Evolutionary conservation across 35 echinoderm and acorn worm genomes (phyloP).

Genomic region (Apostichopus californicus): DNA sequence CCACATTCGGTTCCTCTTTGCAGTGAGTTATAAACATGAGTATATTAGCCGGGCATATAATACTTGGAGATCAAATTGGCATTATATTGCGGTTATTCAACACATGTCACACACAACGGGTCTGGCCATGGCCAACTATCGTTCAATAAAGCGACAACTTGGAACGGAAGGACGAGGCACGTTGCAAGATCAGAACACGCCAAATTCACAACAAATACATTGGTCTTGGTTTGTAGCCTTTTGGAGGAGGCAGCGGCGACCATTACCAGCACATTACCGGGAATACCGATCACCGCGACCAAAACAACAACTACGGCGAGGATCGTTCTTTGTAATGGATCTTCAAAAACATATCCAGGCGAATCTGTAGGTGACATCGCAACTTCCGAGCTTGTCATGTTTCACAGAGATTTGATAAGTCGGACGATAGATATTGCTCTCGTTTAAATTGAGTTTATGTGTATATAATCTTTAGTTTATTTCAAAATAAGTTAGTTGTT

Average conservation of each 20-base stretch:
- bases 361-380: not conserved
- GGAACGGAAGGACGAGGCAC: conserved; percentile 36
- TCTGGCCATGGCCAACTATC: conserved; percentile 62
- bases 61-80: too few relatives aligned
- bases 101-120: too few relatives aligned
- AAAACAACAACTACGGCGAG: not conserved
- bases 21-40: too few relatives aligned
- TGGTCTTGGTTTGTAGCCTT: conserved; percentile 72
- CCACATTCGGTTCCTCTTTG: too few relatives aligned
- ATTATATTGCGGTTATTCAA: too few relatives aligned
- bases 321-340: conserved; percentile 16
- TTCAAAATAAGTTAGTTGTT: too few relatives aligned
- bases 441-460: too few relatives aligned
- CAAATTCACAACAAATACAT: conserved; percentile 80
- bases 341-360: not conserved
- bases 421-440: too few relatives aligned
- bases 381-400: too few relatives aligned
- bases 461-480: too few relatives aligned
- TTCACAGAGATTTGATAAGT: too few relatives aligned
- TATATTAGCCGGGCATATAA: too few relatives aligned
- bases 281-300: conserved; percentile 11
- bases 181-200: conserved; percentile 65
- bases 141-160: conserved; percentile 56
- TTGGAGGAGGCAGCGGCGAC: conserved; percentile 60
- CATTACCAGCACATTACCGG: conserved; percentile 55